Base-by-base conservation (phyloP, 2,888 invertebrate species). In the Eretmocerus hayati region DNA sequence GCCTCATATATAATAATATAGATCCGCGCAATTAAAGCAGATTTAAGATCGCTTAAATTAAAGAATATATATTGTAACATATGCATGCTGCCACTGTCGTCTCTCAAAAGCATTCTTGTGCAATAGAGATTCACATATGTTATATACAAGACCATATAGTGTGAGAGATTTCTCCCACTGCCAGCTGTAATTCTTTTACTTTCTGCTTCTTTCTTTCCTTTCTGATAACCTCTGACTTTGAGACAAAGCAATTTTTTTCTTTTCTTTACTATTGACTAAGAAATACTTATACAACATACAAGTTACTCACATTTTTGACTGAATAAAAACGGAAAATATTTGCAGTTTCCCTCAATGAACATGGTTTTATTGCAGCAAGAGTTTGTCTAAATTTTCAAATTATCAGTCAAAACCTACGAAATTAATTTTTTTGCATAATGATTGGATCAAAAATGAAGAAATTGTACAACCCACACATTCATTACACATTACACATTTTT, bases 11-110 rank as follows among this genome's bases (percentile, higher is more conserved):
- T 46, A 44, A 46, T 50, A 53, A 54, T 54, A 52, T 52, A 52
- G 41, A 54, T 45, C 42, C 47, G 51, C 52, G 44, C 48, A 35
- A 48, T 42, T 48, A 48, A 46, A 48, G 50, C 53, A 50, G 48
- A 51, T 46, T 48, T 41, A 42, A 53, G 42, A 21, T 50, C 31
- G 13, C 45, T 48, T 46, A 46, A 50, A 50, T 50, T 51, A 50
- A 54, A 54, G 50, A 48, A 52, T 54, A 52, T 48, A 44, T 53
- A 53, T 52, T 42, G 46, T 47, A 52, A 54, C 48, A 51, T 49
- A 40, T 51, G 23, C 52, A 53, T 49, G 52, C 52, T 52, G 47
- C 46, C 48, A 52, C 21, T 52, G 40, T 36, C 49, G 43, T 43
- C 37, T 46, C 35, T 48, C 35, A 23, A 44, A 49, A 54, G 35